These are phyloP conservation scores for Pagrus major DNA, from an alignment of 2,113 vertebrate species.

Conservation along the genomic window DNA sequence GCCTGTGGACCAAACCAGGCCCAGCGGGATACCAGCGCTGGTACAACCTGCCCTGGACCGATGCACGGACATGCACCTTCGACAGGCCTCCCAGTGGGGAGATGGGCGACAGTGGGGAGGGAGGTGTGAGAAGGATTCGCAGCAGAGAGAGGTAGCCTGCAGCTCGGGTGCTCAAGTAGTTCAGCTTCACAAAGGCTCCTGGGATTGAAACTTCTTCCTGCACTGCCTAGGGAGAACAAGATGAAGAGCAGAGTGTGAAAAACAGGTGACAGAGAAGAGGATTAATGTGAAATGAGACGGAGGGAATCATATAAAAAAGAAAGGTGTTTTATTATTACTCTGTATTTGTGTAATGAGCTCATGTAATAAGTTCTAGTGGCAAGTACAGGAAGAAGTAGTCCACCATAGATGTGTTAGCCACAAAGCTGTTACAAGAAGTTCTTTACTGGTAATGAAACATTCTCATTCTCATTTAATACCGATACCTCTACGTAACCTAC, in stretches of 20 bases:
- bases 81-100: conserved; percentile 86
- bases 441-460: too few species aligned
- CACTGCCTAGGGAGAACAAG: conserved; percentile 87
- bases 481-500: too few species aligned
- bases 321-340: conserved; percentile 44
- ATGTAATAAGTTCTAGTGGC: conserved; percentile 35
- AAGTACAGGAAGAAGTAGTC: conserved; percentile 23
- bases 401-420: not conserved
- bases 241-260: conserved; percentile 47
- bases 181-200: conserved; percentile 93
- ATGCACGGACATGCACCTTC: conserved; percentile 93
- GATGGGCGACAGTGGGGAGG: conserved; percentile 82
- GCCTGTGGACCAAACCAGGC: conserved; percentile 91
- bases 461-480: too few species aligned
- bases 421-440: conserved; percentile 8
- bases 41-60: conserved; percentile 93
- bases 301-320: conserved; percentile 7
- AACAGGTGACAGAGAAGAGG: conserved; percentile 6
- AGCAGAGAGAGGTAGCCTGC: conserved; percentile 94
- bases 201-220: conserved; percentile 95
- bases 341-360: conserved; percentile 38
- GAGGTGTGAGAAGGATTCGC: conserved; percentile 92
- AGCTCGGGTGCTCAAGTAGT: conserved; percentile 94
- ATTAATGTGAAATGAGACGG: conserved; percentile 19
- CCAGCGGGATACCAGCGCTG: conserved; percentile 96